phyloP scores from a whole-genome alignment of 1,140 invertebrate species.

The Protaetia brevitarsis region DNA sequence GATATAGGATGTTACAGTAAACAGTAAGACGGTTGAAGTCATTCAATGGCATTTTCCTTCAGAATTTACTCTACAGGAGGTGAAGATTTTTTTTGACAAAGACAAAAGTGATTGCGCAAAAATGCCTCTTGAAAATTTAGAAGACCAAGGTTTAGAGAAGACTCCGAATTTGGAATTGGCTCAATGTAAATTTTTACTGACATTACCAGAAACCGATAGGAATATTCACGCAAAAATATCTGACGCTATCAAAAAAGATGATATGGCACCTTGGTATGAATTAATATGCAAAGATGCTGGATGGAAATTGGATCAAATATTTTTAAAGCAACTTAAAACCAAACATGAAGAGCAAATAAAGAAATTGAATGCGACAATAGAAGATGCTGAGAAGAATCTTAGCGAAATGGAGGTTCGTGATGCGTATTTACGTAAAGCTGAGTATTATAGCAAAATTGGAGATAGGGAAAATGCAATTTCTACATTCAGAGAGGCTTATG shows the following conservation, averaged over 20 bases:
- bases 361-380: constrained; percentile 83
- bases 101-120: constrained; percentile 33
- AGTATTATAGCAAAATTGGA: constrained; percentile 94
- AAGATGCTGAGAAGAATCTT: constrained; percentile 92
- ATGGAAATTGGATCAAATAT: constrained; percentile 72
- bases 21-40: no score
- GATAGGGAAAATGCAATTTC: constrained; percentile 77
- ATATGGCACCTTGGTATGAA: constrained; percentile 99
- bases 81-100: background rate
- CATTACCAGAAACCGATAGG: constrained; percentile 65
- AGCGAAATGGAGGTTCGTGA: constrained; percentile 91
- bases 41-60: no score
- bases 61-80: no score
- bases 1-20: no score
- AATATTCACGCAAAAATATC: constrained; percentile 67
- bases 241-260: constrained; percentile 77
- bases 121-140: constrained; percentile 77
- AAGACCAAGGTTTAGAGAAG: constrained; percentile 79
- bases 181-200: constrained; percentile 81
- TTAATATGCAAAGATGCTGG: constrained; percentile 75
- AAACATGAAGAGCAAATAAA: constrained; percentile 79
- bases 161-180: constrained; percentile 83
- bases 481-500: constrained; percentile 86
- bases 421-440: constrained; percentile 84
- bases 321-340: constrained; percentile 79